These are phyloP conservation scores for Macropus fuliginosus DNA, from an alignment of 2,797 vertebrate species.

Conservation along the genomic window DNA sequence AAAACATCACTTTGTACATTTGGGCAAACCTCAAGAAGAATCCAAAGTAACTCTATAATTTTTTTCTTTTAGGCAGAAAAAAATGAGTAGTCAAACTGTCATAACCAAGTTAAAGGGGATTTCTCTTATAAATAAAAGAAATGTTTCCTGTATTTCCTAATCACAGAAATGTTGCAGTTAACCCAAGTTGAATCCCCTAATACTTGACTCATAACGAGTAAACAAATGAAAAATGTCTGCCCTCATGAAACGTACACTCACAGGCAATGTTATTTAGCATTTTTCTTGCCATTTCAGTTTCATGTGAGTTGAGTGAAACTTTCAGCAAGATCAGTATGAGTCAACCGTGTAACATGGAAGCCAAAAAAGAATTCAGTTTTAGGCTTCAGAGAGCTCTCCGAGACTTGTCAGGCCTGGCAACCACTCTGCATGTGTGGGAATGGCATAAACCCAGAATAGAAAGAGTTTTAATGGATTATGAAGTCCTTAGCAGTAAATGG, in stretches of 20 bases:
- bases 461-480: neutral
- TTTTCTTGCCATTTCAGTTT: neutral
- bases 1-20: slow-evolving; percentile 90
- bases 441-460: neutral
- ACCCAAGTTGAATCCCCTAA: neutral
- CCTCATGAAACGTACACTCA: neutral
- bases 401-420: neutral
- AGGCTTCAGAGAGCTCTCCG: neutral
- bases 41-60: slow-evolving; percentile 84
- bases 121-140: neutral
- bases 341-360: neutral
- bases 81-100: neutral
- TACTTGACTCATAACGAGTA: neutral
- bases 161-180: neutral
- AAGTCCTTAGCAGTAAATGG: neutral
- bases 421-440: neutral
- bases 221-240: neutral
- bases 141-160: neutral
- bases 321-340: neutral
- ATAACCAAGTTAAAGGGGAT: neutral
- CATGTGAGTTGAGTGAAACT: neutral
- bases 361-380: neutral
- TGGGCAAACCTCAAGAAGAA: slow-evolving; percentile 97
- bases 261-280: neutral
- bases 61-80: neutral